Conservation (phyloP, 2,797 vertebrate genomes). For the Acrossocheilus wenchowensis region DNA sequence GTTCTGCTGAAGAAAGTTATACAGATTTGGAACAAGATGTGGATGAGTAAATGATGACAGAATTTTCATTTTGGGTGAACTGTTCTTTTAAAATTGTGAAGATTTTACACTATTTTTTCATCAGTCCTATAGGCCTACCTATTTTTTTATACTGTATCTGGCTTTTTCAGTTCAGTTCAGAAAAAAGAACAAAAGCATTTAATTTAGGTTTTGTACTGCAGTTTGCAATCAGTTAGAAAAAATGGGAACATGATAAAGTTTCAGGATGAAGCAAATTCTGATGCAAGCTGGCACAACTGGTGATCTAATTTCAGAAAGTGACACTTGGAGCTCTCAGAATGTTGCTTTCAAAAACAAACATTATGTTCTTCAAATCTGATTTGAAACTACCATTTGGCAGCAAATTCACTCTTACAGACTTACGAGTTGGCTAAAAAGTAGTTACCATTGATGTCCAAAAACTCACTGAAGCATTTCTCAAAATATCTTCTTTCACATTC, state of each 20-base stretch:
- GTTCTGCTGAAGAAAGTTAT: not conserved
- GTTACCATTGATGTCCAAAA: not conserved
- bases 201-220: not conserved
- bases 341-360: not conserved
- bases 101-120: not conserved
- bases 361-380: slow-evolving; percentile 3
- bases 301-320: slow-evolving; percentile 9
- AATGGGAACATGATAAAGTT: not conserved
- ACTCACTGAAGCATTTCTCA: not conserved
- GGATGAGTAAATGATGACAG: not conserved
- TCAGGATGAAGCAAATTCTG: slow-evolving; percentile 1
- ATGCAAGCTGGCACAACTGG: not conserved
- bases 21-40: too few relatives aligned
- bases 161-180: not conserved
- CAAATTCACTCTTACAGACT: not conserved
- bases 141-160: not conserved
- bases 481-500: not conserved
- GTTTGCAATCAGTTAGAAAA: not conserved
- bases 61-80: not conserved
- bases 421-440: not conserved
- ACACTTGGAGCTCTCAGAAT: not conserved
- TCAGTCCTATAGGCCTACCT: not conserved
- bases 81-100: not conserved
- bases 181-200: not conserved
- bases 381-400: not conserved